Evolutionary conservation across 2,113 vertebrate genomes (phyloP), one percentile per base, ranked within the genome.

Genomic region (Paradoxurus hermaphroditus): DNA sequence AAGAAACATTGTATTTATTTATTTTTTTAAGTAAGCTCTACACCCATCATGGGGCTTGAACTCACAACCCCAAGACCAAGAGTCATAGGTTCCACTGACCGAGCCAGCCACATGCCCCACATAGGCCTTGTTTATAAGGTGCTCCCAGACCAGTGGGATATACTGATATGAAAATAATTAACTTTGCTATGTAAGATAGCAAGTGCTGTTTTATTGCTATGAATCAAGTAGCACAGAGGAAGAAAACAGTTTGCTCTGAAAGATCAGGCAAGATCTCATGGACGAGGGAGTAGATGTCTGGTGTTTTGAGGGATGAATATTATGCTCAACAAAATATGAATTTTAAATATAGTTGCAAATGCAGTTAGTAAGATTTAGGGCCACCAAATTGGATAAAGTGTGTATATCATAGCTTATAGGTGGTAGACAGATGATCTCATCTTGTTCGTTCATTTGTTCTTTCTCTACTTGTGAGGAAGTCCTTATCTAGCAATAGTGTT

Each of bases 401-500:
- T 25, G 11, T 36, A 14, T 41, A 44, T 25, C 73, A 29, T 53
- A 25, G 7, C 49, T 93, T 70, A 49, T 65, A 44, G 25, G 7
- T 65, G 78, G 78, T 41, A 63, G 65, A 87, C 44, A 65, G 41
- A 29, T 41, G 7, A 27, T 25, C 77, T 67, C 27, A 36, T 94
- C n/a, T 46, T 5, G 12, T 91, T 86, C 90, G 29, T 81, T 94
- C 73, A 70, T 94, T 79, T 39, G 73, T 93, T 79, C 59, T 94
- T 87, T 94, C 34, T 31, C 56, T 75, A 23, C 27, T 90, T n/a
- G 59, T 7, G 44, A 95, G 77, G 39, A 96, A 94, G 29, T 85
- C 70, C 46, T 89, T 86, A 11, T 89, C 62, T 81, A 51, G 25
- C 53, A 59, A 93, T 59, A 31, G 0, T 79, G 36, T 95, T 86